phyloP scores from a whole-genome alignment of 2,113 vertebrate species.

The Pachypanchax playfairii region DNA sequence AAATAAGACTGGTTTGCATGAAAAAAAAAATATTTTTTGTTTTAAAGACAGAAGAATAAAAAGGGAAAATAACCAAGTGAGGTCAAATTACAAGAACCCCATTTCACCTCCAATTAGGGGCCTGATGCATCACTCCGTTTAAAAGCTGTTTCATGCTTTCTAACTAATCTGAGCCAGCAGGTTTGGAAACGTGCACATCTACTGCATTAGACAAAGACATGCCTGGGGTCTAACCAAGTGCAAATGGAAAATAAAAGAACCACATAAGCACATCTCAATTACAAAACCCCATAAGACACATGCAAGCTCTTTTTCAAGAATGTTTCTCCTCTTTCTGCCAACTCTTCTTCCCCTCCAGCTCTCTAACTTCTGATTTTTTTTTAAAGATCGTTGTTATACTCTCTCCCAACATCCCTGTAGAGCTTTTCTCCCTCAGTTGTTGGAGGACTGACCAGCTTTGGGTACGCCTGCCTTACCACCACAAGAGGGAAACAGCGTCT shows the following conservation, averaged over 20 bases:
- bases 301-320: conserved; percentile 65
- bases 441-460: not conserved
- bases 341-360: conserved; percentile 21
- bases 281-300: conserved; percentile 71
- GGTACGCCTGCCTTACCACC: conserved; percentile 36
- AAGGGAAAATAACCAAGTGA: conserved; percentile 5
- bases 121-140: conserved; percentile 53
- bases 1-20: not conserved
- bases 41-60: conserved; percentile 17
- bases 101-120: conserved; percentile 63
- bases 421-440: conserved; percentile 2
- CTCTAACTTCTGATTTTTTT: conserved; percentile 31
- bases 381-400: conserved; percentile 11
- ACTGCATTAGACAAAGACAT: conserved; percentile 39
- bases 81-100: conserved; percentile 49
- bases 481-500: conserved; percentile 77
- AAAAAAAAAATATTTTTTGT: conserved; percentile 8
- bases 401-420: conserved; percentile 5
- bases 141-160: conserved; percentile 65
- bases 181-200: conserved; percentile 60
- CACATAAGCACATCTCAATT: conserved; percentile 73
- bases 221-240: conserved; percentile 64
- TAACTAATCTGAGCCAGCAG: conserved; percentile 53
- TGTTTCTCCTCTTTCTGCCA: conserved; percentile 49
- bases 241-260: conserved; percentile 78